Conservation (phyloP, 2,888 invertebrate species). For the Andricus quercusramuli region DNA sequence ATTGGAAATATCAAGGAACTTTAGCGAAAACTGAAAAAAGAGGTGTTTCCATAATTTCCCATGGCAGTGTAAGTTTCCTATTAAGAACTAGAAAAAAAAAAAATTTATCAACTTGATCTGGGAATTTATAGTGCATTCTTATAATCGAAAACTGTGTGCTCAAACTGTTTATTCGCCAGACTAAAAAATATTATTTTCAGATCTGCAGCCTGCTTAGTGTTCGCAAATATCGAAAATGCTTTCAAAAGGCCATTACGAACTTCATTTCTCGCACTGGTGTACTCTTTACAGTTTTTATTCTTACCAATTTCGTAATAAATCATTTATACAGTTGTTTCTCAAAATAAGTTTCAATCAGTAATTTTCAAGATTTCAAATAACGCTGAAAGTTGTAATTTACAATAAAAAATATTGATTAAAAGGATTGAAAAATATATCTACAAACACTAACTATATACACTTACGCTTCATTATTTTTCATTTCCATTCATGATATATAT, state of each 20-base stretch:
- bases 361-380: neutral
- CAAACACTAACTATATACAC: neutral
- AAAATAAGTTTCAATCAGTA: neutral
- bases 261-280: conserved; percentile 28
- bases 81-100: neutral
- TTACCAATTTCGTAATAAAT: neutral
- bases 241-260: conserved; percentile 36
- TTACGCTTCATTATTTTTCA: neutral
- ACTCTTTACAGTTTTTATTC: conserved; percentile 2
- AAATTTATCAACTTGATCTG: neutral
- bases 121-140: neutral
- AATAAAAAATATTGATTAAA: neutral
- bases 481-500: neutral
- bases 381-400: neutral
- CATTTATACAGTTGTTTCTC: neutral
- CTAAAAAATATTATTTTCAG: conserved; percentile 20
- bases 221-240: conserved; percentile 30
- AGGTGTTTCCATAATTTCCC: no score
- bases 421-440: conserved; percentile 3
- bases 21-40: no score
- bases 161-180: neutral
- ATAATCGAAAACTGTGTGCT: neutral
- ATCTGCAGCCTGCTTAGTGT: conserved; percentile 1
- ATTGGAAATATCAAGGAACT: no score
- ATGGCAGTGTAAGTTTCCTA: neutral